Evolutionary conservation across 2,797 vertebrate genomes (phyloP).

Genomic region (Hapalemur alaotrensis): DNA sequence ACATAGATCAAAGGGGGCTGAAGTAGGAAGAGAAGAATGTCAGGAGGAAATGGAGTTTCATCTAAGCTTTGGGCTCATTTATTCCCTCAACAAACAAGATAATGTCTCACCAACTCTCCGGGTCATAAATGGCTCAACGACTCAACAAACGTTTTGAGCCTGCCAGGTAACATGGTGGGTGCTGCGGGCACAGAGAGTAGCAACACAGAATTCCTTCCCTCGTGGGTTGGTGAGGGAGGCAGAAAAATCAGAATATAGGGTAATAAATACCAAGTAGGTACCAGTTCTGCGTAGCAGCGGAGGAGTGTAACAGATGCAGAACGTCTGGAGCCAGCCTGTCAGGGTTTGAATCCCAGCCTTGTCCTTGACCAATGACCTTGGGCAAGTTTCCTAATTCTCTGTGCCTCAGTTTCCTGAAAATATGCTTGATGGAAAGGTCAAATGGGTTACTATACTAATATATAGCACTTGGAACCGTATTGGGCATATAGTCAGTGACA

Average conservation of each 20-base stretch:
- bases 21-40: background rate
- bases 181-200: background rate
- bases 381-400: background rate
- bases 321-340: background rate
- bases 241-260: background rate
- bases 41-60: background rate
- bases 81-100: background rate
- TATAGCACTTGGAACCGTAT: background rate
- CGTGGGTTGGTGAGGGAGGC: background rate
- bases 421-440: background rate
- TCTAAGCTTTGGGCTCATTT: background rate
- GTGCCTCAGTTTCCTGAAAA: background rate
- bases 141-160: background rate
- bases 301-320: background rate
- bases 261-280: background rate
- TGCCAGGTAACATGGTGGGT: background rate
- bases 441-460: background rate
- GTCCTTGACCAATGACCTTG: background rate
- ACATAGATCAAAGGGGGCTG: background rate
- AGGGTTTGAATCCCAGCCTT: background rate
- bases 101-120: background rate
- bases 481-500: background rate
- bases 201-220: background rate
- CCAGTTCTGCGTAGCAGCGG: background rate
- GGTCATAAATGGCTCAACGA: conserved; percentile 5